Conservation (phyloP, 1,140 invertebrate genomes). For the Ylistrum balloti region DNA sequence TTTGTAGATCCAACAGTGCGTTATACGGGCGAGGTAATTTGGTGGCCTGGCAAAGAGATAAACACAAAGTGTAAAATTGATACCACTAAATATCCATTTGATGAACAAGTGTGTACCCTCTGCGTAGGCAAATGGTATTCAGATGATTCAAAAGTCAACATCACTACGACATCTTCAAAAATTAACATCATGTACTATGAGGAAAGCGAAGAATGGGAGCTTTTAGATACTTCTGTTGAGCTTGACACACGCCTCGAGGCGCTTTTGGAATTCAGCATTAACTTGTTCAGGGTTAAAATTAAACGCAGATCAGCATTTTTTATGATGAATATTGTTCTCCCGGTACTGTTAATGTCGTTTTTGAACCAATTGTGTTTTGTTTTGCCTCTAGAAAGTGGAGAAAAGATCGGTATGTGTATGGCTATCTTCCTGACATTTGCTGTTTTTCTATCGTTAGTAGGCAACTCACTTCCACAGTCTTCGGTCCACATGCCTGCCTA, state of each 20-base stretch:
- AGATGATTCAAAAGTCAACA: background rate
- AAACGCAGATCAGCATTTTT: background rate
- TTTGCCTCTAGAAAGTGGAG: conserved; percentile 9
- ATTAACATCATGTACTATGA: background rate
- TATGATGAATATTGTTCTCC: background rate
- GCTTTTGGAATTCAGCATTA: background rate
- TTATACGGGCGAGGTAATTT: background rate
- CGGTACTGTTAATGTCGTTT: background rate
- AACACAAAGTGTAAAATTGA: background rate
- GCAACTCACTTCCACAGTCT: background rate
- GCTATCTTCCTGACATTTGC: conserved; percentile 46
- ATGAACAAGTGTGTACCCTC: background rate
- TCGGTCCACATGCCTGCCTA: background rate
- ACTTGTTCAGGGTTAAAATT: background rate
- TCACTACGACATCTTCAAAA: background rate
- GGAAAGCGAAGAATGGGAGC: background rate
- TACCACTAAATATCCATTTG: background rate
- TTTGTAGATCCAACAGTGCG: background rate
- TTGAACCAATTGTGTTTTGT: conserved; percentile 25
- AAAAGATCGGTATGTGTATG: conserved; percentile 46
- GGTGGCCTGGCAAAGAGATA: background rate
- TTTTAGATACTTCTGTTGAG: background rate
- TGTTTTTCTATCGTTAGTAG: background rate
- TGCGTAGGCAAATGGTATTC: background rate
- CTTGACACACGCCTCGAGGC: background rate